Evolutionary conservation across 2,113 vertebrate genomes (phyloP).

Genomic region (Tor tambroides): DNA sequence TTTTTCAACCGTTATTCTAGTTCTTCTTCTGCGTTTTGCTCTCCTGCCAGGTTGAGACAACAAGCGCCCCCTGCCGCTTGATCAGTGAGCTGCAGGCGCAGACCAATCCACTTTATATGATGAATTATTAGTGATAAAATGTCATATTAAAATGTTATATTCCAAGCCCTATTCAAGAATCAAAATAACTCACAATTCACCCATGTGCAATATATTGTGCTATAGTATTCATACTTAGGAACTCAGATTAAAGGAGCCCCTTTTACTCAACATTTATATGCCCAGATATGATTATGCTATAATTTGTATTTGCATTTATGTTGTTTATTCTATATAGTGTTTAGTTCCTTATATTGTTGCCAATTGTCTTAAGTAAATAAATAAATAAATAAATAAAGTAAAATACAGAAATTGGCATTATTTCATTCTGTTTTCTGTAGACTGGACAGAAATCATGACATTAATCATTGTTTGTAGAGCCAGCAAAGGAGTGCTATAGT

Average conservation of each 20-base stretch:
- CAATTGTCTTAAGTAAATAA: no score
- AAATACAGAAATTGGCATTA: no score
- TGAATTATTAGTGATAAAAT: background rate
- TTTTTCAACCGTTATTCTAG: conserved; percentile 8
- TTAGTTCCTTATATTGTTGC: no score
- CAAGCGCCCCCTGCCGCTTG: background rate
- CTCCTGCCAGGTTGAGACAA: background rate
- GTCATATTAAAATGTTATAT: background rate
- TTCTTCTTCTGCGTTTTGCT: conserved; percentile 10
- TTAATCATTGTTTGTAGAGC: no score
- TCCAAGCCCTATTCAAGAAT: background rate
- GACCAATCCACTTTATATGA: background rate
- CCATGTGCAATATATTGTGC: background rate
- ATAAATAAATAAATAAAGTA: no score
- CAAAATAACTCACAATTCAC: background rate
- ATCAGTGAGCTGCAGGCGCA: background rate
- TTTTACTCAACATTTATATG: background rate
- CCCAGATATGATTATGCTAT: no score
- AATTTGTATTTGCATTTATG: no score
- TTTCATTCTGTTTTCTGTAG: no score
- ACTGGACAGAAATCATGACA: no score
- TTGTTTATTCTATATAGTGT: no score
- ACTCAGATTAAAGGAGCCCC: background rate
- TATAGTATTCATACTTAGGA: background rate
- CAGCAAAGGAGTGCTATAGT: no score